phyloP scores from a whole-genome alignment of 2,113 vertebrate genomes.

The Malurus alboscapulatus region DNA sequence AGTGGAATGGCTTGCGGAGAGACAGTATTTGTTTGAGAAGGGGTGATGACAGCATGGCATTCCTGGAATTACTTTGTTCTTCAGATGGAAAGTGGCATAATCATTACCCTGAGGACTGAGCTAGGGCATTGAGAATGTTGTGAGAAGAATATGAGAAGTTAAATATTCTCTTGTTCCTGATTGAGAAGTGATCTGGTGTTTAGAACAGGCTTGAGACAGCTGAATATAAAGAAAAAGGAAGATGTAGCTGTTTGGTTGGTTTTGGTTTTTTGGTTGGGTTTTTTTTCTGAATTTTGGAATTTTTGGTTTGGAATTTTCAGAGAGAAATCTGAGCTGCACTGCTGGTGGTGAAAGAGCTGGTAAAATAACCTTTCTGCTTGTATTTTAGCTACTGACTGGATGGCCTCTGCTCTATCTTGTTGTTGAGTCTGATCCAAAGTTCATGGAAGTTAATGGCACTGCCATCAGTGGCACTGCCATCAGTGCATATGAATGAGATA shows the following conservation, averaged over 20 bases:
- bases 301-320: neutral
- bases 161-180: neutral
- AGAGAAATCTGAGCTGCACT: neutral
- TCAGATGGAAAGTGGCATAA: neutral
- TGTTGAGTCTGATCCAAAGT: neutral
- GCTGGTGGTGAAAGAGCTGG: neutral
- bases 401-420: neutral
- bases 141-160: neutral
- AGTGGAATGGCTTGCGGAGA: neutral
- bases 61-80: neutral
- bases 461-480: neutral
- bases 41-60: neutral
- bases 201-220: neutral
- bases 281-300: neutral
- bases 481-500: neutral
- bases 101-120: neutral
- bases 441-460: neutral
- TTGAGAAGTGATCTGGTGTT: neutral
- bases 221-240: neutral
- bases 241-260: neutral
- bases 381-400: neutral
- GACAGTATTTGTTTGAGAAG: neutral
- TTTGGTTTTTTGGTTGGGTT: neutral
- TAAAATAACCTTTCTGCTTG: neutral
- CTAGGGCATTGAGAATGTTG: neutral